These are phyloP conservation scores for Mormyrops attenuatus DNA, from an alignment of 2,797 vertebrate species.

Conservation along the genomic window DNA sequence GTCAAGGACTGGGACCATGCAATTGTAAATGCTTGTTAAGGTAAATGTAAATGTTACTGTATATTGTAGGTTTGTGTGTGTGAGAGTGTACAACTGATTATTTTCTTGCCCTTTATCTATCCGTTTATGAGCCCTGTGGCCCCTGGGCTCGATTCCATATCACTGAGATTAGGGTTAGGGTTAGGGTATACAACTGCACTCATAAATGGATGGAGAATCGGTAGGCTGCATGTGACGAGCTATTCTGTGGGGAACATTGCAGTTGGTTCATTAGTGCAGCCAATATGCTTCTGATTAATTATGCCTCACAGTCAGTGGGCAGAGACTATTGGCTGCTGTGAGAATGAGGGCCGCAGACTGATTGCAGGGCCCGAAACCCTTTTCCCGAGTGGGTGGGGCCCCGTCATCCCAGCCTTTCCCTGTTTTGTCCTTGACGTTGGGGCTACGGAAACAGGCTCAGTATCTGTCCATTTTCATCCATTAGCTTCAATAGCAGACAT, in stretches of 20 bases:
- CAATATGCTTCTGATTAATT: slow-evolving; percentile 39
- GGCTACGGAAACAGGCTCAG: background rate
- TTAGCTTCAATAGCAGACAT: background rate
- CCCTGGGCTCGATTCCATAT: background rate
- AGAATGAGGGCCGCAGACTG: slow-evolving; percentile 26
- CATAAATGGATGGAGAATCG: background rate
- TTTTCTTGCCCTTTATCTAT: background rate
- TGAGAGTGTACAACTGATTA: background rate
- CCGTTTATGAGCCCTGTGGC: background rate
- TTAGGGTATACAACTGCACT: background rate
- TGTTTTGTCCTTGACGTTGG: background rate
- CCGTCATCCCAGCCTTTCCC: background rate
- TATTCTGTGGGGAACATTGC: slow-evolving; percentile 14
- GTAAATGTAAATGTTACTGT: background rate
- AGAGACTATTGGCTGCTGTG: slow-evolving; percentile 23
- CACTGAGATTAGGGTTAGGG: background rate
- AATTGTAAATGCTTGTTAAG: background rate
- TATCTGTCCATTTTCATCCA: background rate
- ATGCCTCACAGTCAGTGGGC: slow-evolving; percentile 28
- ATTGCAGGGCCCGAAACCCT: slow-evolving; percentile 12
- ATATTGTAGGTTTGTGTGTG: background rate
- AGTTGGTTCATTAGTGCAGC: slow-evolving; percentile 39
- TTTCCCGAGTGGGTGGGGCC: background rate
- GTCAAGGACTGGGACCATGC: background rate
- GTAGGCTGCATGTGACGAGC: background rate